Percentiles rank a stretch among this genome's conserved stretches.
phyloP scores from a whole-genome alignment of 2,113 vertebrate species.

The Ibidorhyncha struthersii region DNA sequence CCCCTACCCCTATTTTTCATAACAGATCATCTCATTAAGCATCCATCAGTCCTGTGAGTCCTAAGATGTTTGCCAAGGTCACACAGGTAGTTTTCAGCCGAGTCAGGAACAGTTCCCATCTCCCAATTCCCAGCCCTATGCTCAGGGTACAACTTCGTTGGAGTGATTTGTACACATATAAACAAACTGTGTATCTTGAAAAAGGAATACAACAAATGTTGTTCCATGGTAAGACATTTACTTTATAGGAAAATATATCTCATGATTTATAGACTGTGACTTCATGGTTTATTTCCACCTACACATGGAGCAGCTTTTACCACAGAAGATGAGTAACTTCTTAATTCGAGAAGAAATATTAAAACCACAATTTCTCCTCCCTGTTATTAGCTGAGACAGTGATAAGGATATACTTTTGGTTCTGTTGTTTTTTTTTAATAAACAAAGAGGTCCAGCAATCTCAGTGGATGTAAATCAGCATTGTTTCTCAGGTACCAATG shows the following conservation, averaged over 20 bases:
- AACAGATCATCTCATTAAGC: conserved; percentile 20
- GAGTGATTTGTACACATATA: not conserved
- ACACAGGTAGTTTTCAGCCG: conserved; percentile 22
- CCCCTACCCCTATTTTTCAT: not conserved
- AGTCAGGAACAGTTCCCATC: conserved; percentile 17
- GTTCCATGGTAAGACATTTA: not conserved
- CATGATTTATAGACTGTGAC: not conserved
- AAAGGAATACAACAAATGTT: not conserved
- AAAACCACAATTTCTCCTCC: not conserved
- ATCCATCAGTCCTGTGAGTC: not conserved
- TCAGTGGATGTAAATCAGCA: not conserved
- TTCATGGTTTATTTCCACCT: not conserved
- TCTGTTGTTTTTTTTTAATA: not conserved
- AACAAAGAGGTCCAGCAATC: not conserved
- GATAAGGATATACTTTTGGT: not conserved
- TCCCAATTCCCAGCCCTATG: conserved; percentile 14
- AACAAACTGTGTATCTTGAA: not conserved
- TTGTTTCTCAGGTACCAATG: not conserved
- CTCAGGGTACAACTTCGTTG: not conserved
- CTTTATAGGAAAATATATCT: not conserved
- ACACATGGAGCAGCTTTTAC: not conserved
- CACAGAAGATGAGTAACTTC: not conserved
- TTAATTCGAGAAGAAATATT: not conserved
- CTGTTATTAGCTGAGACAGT: not conserved
- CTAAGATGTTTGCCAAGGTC: conserved; percentile 39